Base-by-base conservation (phyloP, 2,113 vertebrate genomes). In the Cettia cetti region DNA sequence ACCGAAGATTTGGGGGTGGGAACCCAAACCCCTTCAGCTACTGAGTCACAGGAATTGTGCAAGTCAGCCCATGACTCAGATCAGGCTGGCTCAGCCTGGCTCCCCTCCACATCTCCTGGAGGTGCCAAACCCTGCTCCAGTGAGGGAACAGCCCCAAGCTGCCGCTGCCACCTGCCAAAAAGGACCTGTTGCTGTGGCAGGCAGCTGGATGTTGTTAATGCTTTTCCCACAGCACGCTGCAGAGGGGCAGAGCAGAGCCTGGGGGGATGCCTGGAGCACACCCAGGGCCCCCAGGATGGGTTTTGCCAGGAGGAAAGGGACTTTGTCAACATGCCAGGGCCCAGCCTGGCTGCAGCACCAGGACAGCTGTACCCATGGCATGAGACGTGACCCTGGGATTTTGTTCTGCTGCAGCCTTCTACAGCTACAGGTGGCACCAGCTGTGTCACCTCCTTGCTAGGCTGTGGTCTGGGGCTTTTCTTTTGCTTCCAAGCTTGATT, bases 171-270 rank as follows among this genome's bases (percentile, higher is more conserved):
- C 13, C 22, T 0, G 1, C 33, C 31, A 6, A n/a, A 33, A 14
- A 21, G 54, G 76, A 31, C 20, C 28, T 42, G 76, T 6, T 14
- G 49, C 44, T 61, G 49, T n/a, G 33, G 63, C 53, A 86, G 26
- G 31, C 11, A 15, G 30, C 35, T 54, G 26, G n/a, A 8, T 12
- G 13, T 10, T 57, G 28, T 11, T 7, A 1, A 7, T 13, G 7
- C n/a, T 50, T 12, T 42, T 42, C 4, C 0, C 15, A 3, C 9
- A 14, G 39, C 15, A 10, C 3, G 0, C 13, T 54, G 65, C 23
- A 78, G 37, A 39, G 31, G 27, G 45, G 35, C 26, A 31, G 5
- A 45, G 53, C 66, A 66, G 66, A 45, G 40, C 33, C 60, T 45
- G 39, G 39, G 33, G 66, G 37, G 18, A 68, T 7, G 56, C 31